Conservation (phyloP, 1,140 invertebrate species). For the Bombyx mandarina region DNA sequence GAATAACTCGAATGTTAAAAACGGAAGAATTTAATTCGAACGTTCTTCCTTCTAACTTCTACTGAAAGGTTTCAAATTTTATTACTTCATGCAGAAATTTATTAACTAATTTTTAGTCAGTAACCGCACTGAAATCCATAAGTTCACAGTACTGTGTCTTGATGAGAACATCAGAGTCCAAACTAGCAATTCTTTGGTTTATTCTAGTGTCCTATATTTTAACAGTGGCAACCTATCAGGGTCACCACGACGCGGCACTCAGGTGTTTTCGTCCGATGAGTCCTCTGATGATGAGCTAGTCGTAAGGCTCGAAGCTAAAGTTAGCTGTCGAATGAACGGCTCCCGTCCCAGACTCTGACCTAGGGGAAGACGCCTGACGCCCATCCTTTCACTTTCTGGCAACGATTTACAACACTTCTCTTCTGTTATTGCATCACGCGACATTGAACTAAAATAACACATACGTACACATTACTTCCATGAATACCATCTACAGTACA, state of each 20-base stretch:
- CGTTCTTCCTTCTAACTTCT: no score
- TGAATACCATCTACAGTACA: no score
- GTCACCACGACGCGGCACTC: slow-evolving; percentile 63
- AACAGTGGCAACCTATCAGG: slow-evolving; percentile 62
- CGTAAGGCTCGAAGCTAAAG: slow-evolving; percentile 56
- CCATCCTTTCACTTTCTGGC: slow-evolving; percentile 65
- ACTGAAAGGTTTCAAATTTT: no score
- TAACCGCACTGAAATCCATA: slow-evolving; percentile 24
- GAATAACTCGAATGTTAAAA: no score
- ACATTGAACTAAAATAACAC: slow-evolving; percentile 44
- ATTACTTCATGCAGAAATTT: no score
- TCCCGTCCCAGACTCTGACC: slow-evolving; percentile 58
- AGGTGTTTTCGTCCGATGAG: slow-evolving; percentile 63
- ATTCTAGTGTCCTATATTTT: slow-evolving; percentile 55
- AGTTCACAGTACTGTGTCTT: slow-evolving; percentile 43
- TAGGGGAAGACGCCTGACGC: slow-evolving; percentile 46
- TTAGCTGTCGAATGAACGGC: slow-evolving; percentile 56
- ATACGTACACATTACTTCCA: no score
- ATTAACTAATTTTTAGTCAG: no score
- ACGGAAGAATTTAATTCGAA: no score
- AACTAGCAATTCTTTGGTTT: slow-evolving; percentile 9
- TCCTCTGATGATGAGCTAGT: slow-evolving; percentile 64
- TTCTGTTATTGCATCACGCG: slow-evolving; percentile 66
- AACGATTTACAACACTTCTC: slow-evolving; percentile 67
- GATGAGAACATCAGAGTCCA: not conserved